These are phyloP conservation scores for Anhinga anhinga DNA, from an alignment of 2,113 vertebrate genomes.

Conservation along the genomic window DNA sequence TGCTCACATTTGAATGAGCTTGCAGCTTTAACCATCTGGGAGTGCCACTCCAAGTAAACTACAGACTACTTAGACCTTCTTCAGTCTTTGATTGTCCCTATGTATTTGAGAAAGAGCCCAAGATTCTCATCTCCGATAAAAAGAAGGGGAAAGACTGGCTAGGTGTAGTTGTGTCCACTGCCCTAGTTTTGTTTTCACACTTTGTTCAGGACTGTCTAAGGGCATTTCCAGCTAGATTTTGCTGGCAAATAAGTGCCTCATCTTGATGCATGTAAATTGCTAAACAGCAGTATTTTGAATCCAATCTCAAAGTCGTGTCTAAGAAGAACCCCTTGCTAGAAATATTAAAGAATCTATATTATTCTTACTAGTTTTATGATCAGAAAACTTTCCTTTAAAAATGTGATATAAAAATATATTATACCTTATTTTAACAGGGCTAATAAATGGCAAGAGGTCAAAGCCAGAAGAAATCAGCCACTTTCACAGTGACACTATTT, in stretches of 20 bases:
- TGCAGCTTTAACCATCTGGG: slow-evolving; percentile 9
- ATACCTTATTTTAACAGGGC: neutral
- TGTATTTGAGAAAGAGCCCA: neutral
- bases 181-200: neutral
- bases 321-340: neutral
- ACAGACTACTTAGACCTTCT: neutral
- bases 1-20: slow-evolving; percentile 12
- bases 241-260: neutral
- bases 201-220: neutral
- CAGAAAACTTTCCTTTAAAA: neutral
- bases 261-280: neutral
- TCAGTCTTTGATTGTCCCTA: neutral
- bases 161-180: neutral
- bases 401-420: neutral
- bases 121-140: neutral
- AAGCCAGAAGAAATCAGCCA: neutral
- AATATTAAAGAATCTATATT: neutral
- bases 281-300: neutral
- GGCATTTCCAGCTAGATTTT: neutral
- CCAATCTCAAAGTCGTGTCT: neutral
- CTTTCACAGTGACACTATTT: neutral
- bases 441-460: neutral
- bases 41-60: neutral
- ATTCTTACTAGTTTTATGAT: neutral
- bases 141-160: neutral